These are phyloP conservation scores for Perccottus glenii DNA, from an alignment of 2,113 vertebrate species.

Conservation along the genomic window DNA sequence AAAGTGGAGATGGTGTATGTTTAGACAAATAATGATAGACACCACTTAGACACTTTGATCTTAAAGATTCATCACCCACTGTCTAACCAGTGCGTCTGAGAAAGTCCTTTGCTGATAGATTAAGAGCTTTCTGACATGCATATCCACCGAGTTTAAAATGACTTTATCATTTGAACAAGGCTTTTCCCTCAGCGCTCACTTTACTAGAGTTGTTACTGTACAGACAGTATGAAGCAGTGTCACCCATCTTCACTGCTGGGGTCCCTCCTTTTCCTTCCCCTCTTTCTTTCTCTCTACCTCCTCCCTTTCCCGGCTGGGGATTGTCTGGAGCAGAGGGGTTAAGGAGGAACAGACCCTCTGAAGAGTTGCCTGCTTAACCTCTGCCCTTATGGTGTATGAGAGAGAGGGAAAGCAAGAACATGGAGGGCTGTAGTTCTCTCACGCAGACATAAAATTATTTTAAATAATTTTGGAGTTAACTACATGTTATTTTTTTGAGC, in stretches of 20 bases:
- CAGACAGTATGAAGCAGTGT: slow-evolving; percentile 25
- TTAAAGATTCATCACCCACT: slow-evolving; percentile 66
- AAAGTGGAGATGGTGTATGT: slow-evolving; percentile 11
- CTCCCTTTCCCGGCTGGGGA: slow-evolving; percentile 11
- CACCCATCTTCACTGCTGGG: slow-evolving; percentile 42
- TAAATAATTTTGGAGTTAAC: not conserved
- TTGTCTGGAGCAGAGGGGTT: slow-evolving; percentile 71
- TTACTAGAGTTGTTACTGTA: slow-evolving; percentile 42
- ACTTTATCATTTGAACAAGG: slow-evolving; percentile 41
- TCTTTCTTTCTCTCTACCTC: not conserved
- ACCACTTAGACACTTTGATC: slow-evolving; percentile 78
- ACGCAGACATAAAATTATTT: slow-evolving; percentile 13
- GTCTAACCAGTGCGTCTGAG: slow-evolving; percentile 60
- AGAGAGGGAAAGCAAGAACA: slow-evolving; percentile 36
- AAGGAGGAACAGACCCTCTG: slow-evolving; percentile 72
- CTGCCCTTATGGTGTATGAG: slow-evolving; percentile 62
- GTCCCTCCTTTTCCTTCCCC: slow-evolving; percentile 20
- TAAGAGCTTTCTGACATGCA: slow-evolving; percentile 18
- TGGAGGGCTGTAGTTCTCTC: slow-evolving; percentile 13
- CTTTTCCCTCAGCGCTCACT: slow-evolving; percentile 26
- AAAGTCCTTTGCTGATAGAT: slow-evolving; percentile 64
- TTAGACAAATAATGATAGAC: slow-evolving; percentile 67
- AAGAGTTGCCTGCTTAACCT: slow-evolving; percentile 78
- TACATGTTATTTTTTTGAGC: slow-evolving; percentile 17
- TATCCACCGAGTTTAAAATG: slow-evolving; percentile 48